These are phyloP conservation scores for Zootoca vivipara DNA, from an alignment of 2,113 vertebrate species.

Conservation along the genomic window DNA sequence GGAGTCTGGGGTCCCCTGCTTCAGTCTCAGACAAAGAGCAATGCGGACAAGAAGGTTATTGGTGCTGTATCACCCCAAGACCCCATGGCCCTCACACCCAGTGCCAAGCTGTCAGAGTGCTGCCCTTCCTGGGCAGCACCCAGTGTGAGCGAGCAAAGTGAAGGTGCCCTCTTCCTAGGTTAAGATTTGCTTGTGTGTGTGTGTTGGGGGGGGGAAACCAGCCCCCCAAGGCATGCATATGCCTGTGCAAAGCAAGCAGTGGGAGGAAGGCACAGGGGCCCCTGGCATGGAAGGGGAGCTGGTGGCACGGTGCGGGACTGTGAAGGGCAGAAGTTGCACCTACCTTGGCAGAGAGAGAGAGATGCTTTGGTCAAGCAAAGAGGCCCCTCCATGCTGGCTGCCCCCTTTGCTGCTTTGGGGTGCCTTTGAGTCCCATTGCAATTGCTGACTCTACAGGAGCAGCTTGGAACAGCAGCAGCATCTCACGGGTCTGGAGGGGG, in stretches of 20 bases:
- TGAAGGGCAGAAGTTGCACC: too few relatives aligned
- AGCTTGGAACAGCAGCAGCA: neutral
- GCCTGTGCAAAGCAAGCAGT: neutral
- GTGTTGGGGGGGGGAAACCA: neutral
- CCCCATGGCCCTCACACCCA: neutral
- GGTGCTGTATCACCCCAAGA: neutral
- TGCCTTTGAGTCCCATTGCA: rapidly evolving
- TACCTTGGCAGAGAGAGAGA: too few relatives aligned
- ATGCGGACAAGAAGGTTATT: too few relatives aligned
- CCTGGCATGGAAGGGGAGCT: neutral
- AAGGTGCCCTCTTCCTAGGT: too few relatives aligned
- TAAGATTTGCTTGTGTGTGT: neutral
- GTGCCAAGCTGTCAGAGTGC: neutral
- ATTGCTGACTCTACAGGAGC: neutral
- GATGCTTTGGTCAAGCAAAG: neutral
- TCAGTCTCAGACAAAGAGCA: too few relatives aligned
- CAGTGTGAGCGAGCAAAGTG: neutral
- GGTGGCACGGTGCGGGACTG: neutral
- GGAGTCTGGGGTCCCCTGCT: neutral
- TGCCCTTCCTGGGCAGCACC: neutral
- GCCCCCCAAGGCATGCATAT: neutral
- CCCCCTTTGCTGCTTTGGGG: neutral
- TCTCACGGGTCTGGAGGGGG: too few relatives aligned
- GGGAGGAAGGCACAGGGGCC: too few relatives aligned
- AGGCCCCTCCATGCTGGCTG: neutral